These are phyloP conservation scores for Cataglyphis livida DNA, from an alignment of 2,888 invertebrate genomes.

Conservation along the genomic window DNA sequence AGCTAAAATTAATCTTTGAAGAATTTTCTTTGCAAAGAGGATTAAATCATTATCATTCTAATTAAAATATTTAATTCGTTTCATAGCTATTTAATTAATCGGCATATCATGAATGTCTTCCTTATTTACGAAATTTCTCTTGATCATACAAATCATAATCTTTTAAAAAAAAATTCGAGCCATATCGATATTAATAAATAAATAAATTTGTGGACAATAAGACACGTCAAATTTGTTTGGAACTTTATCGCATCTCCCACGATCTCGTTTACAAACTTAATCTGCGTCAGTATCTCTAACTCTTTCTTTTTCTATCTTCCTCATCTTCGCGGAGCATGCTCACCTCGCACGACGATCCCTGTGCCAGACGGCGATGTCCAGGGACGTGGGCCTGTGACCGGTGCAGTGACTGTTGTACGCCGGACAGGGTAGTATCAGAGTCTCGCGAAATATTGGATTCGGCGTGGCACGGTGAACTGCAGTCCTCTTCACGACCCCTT, in stretches of 20 bases:
- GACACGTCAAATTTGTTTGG: not conserved
- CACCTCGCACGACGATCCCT: conserved; percentile 93
- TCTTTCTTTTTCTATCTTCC: not conserved
- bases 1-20: not conserved
- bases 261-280: conserved; percentile 18
- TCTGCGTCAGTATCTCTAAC: conserved; percentile 2
- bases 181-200: not conserved
- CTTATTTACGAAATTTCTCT: not conserved
- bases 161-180: conserved; percentile 4
- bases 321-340: conserved; percentile 80
- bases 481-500: conserved; percentile 91
- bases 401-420: conserved; percentile 82
- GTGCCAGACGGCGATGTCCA: conserved; percentile 95
- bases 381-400: conserved; percentile 86
- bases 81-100: conserved; percentile 7
- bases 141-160: not conserved
- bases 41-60: not conserved
- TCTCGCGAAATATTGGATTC: conserved; percentile 93
- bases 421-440: conserved; percentile 90
- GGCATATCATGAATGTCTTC: not conserved
- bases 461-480: conserved; percentile 92
- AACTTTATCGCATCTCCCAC: not conserved
- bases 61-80: not conserved
- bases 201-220: conserved; percentile 22
- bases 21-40: not conserved